Conservation (phyloP, 2,888 invertebrate species). For the Noctua janthina region DNA sequence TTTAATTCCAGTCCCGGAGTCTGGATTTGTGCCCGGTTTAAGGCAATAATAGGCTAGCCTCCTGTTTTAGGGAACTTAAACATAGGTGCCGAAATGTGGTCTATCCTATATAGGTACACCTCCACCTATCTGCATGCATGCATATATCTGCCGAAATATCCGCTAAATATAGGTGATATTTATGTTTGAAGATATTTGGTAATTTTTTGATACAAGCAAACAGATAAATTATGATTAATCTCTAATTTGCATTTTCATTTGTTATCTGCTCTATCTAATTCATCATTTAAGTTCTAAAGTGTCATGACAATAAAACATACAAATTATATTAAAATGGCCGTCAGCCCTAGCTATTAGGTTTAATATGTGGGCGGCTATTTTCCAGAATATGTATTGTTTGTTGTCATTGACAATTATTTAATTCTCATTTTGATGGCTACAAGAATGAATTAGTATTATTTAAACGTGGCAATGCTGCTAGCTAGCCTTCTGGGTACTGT, state of each 20-base stretch:
- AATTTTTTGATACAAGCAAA: neutral
- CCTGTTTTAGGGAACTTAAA: neutral
- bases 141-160: neutral
- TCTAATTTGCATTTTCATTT: neutral
- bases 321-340: neutral
- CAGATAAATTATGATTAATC: neutral
- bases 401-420: neutral
- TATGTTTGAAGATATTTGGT: neutral
- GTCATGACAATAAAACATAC: neutral
- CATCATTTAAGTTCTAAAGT: neutral
- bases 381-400: neutral
- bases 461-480: neutral
- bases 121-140: too few relatives aligned
- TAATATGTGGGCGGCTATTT: neutral
- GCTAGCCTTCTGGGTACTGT: neutral
- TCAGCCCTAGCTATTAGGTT: neutral
- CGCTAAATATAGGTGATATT: neutral
- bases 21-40: neutral
- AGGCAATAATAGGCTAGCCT: fast-evolving
- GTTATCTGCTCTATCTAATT: neutral
- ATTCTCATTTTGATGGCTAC: neutral
- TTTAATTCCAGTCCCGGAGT: neutral
- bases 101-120: neutral
- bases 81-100: neutral
- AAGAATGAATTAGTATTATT: neutral